Evolutionary conservation across 2,797 vertebrate species (phyloP), one percentile per base, ranked within the genome.

Genomic region (Melanotaenia maccullochi): DNA sequence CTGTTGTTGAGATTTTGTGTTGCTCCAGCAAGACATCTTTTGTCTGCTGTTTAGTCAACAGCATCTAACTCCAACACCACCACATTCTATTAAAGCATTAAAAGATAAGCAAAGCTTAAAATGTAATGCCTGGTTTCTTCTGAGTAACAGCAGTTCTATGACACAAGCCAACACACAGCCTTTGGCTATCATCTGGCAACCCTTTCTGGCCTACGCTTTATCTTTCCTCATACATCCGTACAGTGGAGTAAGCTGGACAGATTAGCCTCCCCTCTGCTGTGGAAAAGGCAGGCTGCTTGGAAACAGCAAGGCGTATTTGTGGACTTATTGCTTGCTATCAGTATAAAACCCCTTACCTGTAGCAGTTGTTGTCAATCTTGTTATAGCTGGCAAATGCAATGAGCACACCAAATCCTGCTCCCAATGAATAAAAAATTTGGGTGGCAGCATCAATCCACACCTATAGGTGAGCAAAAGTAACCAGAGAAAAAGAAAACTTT

Each of bases 381-480:
- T 99, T 99, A 89, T 99, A 99, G 92, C 98, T 99, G 85, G 97
- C 96, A 93, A 98, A 99, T 2, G 98, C 98, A 84, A 99, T 99
- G 78, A 98, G 92, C 76, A 99, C 98, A 0, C 98, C 98, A 82
- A 99, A 99, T 30, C 98, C 98, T 9, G 98, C 98, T 73, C 98
- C 98, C 62, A 99, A 87, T 11, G 98, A 99, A 87, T 97, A 99
- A 89, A 99, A 99, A 86, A 99, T 99, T 92, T 99, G 98, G 13
- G 97, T 99, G 60, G 97, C 97, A 65, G 98, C 98, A 84, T 99
- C 98, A 70, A 98, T 99, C 98, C 98, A 99, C 5, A 99, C 98
- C 98, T 99, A 87, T 0, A 0, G 3, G 20, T 18, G 22, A 14
- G 13, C 1, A 82, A 89, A 44, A 78, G 92, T 42, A 33, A 63